Evolutionary conservation across 2,113 vertebrate genomes (phyloP).

Genomic region (Empidonax alnorum): DNA sequence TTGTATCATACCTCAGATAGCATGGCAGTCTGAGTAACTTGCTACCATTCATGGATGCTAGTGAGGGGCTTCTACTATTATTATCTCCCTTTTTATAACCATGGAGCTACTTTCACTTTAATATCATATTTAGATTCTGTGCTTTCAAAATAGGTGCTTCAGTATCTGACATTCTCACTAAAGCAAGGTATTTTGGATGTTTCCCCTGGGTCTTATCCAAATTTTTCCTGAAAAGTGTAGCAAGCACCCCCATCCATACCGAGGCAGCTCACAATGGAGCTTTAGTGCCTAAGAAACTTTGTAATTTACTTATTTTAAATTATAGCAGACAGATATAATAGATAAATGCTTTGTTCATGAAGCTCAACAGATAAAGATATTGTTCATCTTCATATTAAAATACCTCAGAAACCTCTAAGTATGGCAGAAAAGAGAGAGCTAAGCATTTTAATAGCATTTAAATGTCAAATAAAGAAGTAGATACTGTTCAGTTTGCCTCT

Average conservation of each 20-base stretch:
- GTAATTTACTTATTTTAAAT: not conserved
- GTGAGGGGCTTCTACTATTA: not conserved
- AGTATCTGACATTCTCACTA: not conserved
- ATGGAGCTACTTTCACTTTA: not conserved
- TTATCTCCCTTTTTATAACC: not conserved
- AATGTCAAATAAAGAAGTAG: not conserved
- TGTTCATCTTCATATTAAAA: conserved; percentile 12
- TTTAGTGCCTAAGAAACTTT: not conserved
- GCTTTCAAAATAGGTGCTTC: conserved; percentile 37
- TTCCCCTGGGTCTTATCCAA: conserved; percentile 27
- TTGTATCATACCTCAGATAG: not conserved
- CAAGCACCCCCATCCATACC: not conserved
- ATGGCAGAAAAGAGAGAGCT: not conserved
- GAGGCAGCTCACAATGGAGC: not conserved
- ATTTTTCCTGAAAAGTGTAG: not conserved
- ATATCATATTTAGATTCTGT: not conserved
- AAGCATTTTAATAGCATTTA: not conserved
- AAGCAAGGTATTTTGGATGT: conserved; percentile 20
- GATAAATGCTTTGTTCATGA: not conserved
- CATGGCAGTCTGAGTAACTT: not conserved
- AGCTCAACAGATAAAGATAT: not conserved
- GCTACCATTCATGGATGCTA: not conserved
- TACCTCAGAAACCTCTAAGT: not conserved
- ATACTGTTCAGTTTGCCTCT: not conserved
- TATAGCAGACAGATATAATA: not conserved